Percentiles rank a stretch among this genome's conserved stretches.
Evolutionary conservation across 2,113 vertebrate genomes (phyloP).

Genomic region (Henicopernis longicauda): DNA sequence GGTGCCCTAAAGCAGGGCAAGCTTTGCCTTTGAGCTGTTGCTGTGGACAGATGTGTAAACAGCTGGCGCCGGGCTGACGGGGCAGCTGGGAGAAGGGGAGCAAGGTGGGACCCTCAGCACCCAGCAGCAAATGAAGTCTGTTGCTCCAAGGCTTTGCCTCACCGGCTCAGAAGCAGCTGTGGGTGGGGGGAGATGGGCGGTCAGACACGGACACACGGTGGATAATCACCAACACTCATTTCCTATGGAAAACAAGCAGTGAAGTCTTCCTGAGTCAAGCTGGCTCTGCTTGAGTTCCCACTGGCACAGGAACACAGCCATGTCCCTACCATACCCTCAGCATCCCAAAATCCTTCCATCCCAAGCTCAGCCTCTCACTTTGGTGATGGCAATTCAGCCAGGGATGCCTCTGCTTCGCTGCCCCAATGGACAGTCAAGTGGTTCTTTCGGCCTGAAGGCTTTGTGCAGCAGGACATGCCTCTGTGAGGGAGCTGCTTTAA

Average conservation of each 20-base stretch:
- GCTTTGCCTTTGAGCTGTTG: not conserved
- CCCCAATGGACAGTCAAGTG: fast-evolving
- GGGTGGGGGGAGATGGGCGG: fast-evolving
- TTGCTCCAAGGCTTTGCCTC: not conserved
- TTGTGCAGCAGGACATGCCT: not conserved
- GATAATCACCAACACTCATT: not conserved
- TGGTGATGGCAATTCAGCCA: not conserved
- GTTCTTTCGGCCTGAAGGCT: not conserved
- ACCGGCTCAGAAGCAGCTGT: not conserved
- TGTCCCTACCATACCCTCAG: not conserved
- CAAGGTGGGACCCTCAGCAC: no score
- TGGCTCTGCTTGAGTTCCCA: not conserved
- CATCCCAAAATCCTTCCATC: not conserved
- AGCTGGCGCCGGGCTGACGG: fast-evolving
- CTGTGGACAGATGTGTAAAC: not conserved
- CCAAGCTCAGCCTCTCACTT: not conserved
- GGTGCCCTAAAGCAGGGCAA: not conserved
- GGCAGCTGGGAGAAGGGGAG: not conserved
- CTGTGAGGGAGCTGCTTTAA: not conserved
- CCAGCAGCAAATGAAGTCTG: not conserved
- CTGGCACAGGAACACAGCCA: not conserved
- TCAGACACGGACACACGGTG: not conserved
- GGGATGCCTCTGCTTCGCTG: not conserved
- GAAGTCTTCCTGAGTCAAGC: not conserved
- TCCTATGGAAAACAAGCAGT: not conserved